These are phyloP conservation scores for Orchestia grillus DNA, from an alignment of 1,140 invertebrate genomes.

Conservation along the genomic window DNA sequence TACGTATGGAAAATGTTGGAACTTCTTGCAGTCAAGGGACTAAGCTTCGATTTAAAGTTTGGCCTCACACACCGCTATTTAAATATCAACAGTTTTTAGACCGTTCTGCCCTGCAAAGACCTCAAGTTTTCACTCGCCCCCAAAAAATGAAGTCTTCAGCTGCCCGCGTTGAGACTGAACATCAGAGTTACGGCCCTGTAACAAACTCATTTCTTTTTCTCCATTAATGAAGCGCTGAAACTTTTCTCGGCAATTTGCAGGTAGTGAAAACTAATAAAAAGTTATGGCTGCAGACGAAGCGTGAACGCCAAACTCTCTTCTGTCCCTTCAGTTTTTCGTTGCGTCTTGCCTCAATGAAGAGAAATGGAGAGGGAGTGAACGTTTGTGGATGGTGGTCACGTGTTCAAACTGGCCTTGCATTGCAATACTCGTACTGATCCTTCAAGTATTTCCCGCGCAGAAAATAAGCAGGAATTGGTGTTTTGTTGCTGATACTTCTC, in stretches of 20 bases:
- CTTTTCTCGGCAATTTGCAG: conserved; percentile 36
- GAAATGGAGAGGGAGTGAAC: neutral
- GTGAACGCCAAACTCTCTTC: conserved; percentile 8
- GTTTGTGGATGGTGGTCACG: neutral
- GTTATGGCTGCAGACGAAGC: conserved; percentile 19
- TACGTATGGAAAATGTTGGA: neutral
- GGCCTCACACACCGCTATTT: neutral
- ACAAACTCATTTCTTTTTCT: conserved; percentile 17
- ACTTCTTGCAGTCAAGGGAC: neutral
- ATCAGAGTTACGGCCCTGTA: neutral
- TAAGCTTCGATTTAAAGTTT: neutral
- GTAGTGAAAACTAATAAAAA: conserved; percentile 41
- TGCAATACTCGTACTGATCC: neutral
- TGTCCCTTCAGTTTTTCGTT: neutral
- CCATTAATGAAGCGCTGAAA: conserved; percentile 18
- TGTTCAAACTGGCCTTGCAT: neutral
- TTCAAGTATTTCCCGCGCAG: neutral
- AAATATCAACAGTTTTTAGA: neutral
- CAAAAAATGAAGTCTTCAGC: neutral
- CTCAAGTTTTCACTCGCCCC: neutral
- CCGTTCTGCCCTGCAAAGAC: neutral
- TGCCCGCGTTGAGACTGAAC: neutral
- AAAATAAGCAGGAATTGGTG: neutral
- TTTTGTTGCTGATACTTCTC: neutral
- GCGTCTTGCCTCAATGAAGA: neutral